Base-by-base conservation (phyloP, 2,113 vertebrate species). In the Callaeas wilsoni region DNA sequence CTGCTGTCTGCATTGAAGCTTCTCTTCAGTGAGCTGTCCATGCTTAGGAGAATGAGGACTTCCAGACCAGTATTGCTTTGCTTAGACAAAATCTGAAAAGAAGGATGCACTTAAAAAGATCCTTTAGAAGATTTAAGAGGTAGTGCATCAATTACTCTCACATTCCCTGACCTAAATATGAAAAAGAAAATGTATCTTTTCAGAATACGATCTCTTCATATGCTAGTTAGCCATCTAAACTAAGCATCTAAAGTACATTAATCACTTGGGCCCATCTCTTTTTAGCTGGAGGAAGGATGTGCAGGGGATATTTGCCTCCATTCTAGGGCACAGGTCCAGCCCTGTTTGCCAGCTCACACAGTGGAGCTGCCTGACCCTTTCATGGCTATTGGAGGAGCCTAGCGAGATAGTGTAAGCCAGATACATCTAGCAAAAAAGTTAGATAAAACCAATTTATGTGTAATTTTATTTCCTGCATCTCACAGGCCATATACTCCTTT, bases 191-290 rank as follows among this genome's bases (percentile, higher is more conserved):
- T 25, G 6, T 29, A 37, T 13, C 1, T 84, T 67, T 44, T 37
- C 17, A 47, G 32, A 26, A 57, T 2, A 49, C 1, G 4, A 29
- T 12, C 55, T 65, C 12, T 53, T 23, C 13, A 6, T 22, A 7
- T 20, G 5, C 2, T 12, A 63, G 10, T 30, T n/a, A 44, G 1
- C 12, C 4, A 17, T 27, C 27, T 63, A 59, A 63, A 56, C 26
- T 41, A 22, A 30, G 6, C n/a, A 33, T 35, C 16, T 37, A 47
- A 62, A 30, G 9, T 29, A 25, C 70, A 63, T 22, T 19, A 10
- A 27, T 35, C 9, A 2, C 8, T 53, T 39, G 22, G 2, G 21
- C 44, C 18, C 3, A 15, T 1, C 7, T 37, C 3, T 9, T 52
- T 13, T 7, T 33, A 63, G 5, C 12, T 16, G 17, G 10, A 75